Conservation (phyloP, 2,888 invertebrate genomes). For the Epinotia nisella region DNA sequence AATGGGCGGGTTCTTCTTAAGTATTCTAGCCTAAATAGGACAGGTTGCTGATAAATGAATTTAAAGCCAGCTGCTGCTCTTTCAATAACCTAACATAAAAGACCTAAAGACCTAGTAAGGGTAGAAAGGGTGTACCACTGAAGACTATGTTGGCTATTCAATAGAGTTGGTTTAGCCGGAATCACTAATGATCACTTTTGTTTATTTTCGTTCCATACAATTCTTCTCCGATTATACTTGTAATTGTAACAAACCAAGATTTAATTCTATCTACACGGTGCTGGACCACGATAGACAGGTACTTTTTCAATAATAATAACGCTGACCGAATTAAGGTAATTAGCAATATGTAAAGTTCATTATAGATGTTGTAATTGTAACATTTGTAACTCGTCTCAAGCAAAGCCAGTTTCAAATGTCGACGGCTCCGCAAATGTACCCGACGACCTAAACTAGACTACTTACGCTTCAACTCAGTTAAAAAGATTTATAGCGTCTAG, state of each 20-base stretch:
- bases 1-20: too few species aligned
- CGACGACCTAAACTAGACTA: constrained; percentile 61
- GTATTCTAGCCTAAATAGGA: background rate
- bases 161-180: background rate
- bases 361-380: constrained; percentile 53
- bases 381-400: constrained; percentile 57
- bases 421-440: constrained; percentile 55
- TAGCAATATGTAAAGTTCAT: constrained; percentile 42
- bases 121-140: too few species aligned
- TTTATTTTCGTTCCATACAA: background rate
- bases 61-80: too few species aligned
- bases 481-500: constrained; percentile 43
- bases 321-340: background rate
- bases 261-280: background rate
- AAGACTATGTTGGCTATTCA: too few species aligned
- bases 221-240: too few species aligned
- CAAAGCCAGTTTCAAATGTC: constrained; percentile 66
- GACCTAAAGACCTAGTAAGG: too few species aligned
- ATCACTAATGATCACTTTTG: too few species aligned
- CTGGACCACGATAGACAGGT: background rate
- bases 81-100: too few species aligned
- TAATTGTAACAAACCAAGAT: background rate
- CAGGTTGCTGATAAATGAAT: background rate
- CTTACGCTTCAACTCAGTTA: constrained; percentile 47
- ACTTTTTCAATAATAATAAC: background rate